Evolutionary conservation across 2,113 vertebrate species (phyloP).

Genomic region (Spizaetus ornatus): DNA sequence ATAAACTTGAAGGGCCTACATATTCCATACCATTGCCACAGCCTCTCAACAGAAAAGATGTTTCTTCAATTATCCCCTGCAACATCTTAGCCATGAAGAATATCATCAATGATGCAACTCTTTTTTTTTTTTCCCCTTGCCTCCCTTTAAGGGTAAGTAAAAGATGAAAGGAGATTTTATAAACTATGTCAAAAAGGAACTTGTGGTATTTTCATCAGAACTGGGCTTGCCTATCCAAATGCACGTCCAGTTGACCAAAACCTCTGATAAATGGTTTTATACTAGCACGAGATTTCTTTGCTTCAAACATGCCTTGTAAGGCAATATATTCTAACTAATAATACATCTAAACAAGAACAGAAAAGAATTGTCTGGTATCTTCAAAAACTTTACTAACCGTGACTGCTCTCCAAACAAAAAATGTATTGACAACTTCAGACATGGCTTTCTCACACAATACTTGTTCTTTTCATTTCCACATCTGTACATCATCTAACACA

Average conservation of each 20-base stretch:
- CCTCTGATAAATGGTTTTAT: neutral
- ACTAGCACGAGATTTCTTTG: neutral
- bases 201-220: neutral
- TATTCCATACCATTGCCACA: neutral
- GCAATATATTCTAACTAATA: neutral
- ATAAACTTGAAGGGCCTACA: neutral
- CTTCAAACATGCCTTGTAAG: neutral
- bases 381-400: neutral
- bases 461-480: constrained; percentile 22
- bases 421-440: neutral
- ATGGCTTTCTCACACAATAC: neutral
- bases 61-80: neutral
- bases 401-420: neutral
- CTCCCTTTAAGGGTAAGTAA: neutral
- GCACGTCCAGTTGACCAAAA: neutral
- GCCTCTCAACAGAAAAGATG: neutral
- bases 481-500: constrained; percentile 16
- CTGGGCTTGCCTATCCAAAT: neutral
- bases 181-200: neutral
- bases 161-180: neutral
- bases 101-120: neutral
- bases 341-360: neutral
- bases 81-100: neutral
- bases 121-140: neutral
- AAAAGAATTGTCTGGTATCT: neutral